phyloP scores from a whole-genome alignment of 2,797 vertebrate species.

The Australoheros facetus region DNA sequence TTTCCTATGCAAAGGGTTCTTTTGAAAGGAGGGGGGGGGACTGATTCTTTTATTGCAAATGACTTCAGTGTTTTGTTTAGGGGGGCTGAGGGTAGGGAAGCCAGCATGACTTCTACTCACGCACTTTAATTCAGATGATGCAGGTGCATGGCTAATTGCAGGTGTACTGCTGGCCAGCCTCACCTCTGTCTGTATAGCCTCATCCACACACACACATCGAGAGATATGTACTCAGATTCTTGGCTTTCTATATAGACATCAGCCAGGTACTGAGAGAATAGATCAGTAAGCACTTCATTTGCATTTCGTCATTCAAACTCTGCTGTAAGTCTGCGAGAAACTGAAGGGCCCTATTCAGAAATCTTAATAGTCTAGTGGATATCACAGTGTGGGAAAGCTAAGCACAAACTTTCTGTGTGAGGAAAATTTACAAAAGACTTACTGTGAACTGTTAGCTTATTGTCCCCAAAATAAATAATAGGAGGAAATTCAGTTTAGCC shows the following conservation, averaged over 20 bases:
- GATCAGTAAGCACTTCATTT: conserved; percentile 91
- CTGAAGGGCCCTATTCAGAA: conserved; percentile 93
- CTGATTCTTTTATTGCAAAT: conserved; percentile 88
- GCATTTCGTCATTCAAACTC: conserved; percentile 90
- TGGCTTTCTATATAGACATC: conserved; percentile 86
- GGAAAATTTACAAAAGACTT: conserved; percentile 60
- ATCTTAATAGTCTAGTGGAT: conserved; percentile 92
- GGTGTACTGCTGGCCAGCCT: conserved; percentile 88
- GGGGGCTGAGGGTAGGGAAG: conserved; percentile 76
- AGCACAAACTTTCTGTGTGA: conserved; percentile 89
- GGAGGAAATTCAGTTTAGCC: conserved; percentile 13
- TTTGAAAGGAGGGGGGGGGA: conserved; percentile 59
- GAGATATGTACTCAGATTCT: conserved; percentile 40
- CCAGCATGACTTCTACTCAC: conserved; percentile 83
- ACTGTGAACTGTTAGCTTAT: conserved; percentile 54
- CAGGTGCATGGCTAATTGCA: conserved; percentile 96
- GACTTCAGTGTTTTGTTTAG: conserved; percentile 87
- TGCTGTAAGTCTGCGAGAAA: conserved; percentile 88
- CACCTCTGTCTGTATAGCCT: conserved; percentile 65
- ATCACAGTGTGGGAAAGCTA: conserved; percentile 85
- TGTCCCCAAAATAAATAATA: conserved; percentile 60
- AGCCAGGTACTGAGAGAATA: conserved; percentile 93
- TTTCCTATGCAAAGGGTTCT: conserved; percentile 92
- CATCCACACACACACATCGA: neutral
- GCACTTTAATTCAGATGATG: conserved; percentile 84